Conservation (phyloP, 2,113 vertebrate genomes). For the Epinephelus moara region DNA sequence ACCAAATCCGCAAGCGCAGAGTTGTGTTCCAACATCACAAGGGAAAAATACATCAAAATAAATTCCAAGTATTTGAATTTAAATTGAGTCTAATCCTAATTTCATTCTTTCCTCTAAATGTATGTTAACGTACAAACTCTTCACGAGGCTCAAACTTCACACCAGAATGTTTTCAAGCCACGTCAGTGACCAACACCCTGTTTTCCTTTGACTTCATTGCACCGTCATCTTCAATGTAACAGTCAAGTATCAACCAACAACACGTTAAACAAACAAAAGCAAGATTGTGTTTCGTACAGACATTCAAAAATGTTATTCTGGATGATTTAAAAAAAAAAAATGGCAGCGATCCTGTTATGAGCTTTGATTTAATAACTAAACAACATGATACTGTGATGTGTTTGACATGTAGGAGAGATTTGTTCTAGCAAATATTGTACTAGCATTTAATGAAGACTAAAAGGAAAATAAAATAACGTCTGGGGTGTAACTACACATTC, state of each 20-base stretch:
- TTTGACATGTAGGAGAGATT: not conserved
- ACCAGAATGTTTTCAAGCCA: conserved; percentile 14
- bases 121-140: conserved; percentile 27
- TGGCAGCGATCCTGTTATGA: conserved; percentile 15
- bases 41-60: not conserved
- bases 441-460: conserved; percentile 17
- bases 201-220: conserved; percentile 78
- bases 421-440: conserved; percentile 13
- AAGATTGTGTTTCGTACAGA: conserved; percentile 32
- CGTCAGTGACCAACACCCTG: conserved; percentile 55
- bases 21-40: not conserved
- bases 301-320: conserved; percentile 38
- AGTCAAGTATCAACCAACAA: conserved; percentile 71
- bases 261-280: conserved; percentile 23
- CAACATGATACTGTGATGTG: not conserved
- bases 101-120: conserved; percentile 3
- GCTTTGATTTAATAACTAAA: not conserved
- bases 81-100: not conserved
- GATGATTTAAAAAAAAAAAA: conserved; percentile 16
- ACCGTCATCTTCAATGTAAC: conserved; percentile 72
- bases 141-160: conserved; percentile 36
- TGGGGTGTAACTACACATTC: conserved; percentile 62
- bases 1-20: not conserved
- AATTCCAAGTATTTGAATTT: not conserved
- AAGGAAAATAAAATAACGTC: not conserved